These are phyloP conservation scores for Pachycephala philippinensis DNA, from an alignment of 2,113 vertebrate genomes.

Conservation along the genomic window DNA sequence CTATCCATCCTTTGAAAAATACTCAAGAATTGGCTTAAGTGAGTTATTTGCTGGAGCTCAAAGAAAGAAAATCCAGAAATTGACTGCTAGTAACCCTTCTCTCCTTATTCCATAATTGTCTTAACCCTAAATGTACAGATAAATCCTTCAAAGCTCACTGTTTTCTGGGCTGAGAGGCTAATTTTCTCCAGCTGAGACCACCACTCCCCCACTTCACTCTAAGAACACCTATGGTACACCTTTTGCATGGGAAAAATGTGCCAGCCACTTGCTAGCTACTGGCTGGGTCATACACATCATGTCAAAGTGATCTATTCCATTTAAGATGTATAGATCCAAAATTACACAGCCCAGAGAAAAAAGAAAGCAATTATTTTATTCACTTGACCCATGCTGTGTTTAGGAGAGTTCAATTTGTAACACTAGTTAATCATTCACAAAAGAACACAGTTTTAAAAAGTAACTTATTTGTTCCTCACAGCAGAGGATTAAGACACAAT, in stretches of 20 bases:
- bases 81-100: neutral
- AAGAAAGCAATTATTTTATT: neutral
- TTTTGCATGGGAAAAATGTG: neutral
- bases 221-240: neutral
- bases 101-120: neutral
- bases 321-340: neutral
- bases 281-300: neutral
- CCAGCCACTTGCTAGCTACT: neutral
- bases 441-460: neutral
- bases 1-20: neutral
- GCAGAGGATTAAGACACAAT: neutral
- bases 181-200: neutral
- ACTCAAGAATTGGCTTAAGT: neutral
- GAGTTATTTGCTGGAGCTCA: neutral
- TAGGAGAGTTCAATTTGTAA: slow-evolving; percentile 14
- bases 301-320: neutral
- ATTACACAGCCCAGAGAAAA: neutral
- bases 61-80: neutral
- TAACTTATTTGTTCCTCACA: neutral
- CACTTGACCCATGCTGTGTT: neutral
- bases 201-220: neutral
- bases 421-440: slow-evolving; percentile 42
- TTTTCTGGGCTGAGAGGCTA: neutral
- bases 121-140: neutral
- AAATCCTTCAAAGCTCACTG: neutral